A percentile compares a stretch with the other conserved stretches of the same genome.
phyloP scores from a whole-genome alignment of 2,888 invertebrate species.

The Thereva nobilitata region DNA sequence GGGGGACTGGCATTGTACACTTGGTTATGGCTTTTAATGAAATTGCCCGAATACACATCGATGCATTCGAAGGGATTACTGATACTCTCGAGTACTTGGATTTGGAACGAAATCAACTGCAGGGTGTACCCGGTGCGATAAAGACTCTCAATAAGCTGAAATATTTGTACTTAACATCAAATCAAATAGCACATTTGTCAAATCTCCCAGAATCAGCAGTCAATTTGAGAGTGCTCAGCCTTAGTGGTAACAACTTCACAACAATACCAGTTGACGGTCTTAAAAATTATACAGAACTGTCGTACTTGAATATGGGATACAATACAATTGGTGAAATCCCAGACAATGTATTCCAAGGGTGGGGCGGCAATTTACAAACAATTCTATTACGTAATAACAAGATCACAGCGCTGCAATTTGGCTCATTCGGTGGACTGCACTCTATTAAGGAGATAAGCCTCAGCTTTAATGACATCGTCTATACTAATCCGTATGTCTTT shows the following conservation, averaged over 20 bases:
- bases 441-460: slow-evolving; percentile 85
- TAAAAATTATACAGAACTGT: slow-evolving; percentile 71
- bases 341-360: slow-evolving; percentile 75
- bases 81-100: slow-evolving; percentile 79
- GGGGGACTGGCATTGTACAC: slow-evolving; percentile 72
- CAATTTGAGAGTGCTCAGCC: slow-evolving; percentile 74
- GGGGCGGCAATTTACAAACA: slow-evolving; percentile 80
- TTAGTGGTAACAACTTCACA: slow-evolving; percentile 80
- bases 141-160: slow-evolving; percentile 70
- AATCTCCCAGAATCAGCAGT: slow-evolving; percentile 62
- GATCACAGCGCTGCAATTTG: slow-evolving; percentile 72
- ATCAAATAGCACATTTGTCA: slow-evolving; percentile 66
- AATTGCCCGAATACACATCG: slow-evolving; percentile 69
- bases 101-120: slow-evolving; percentile 78
- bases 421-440: slow-evolving; percentile 73
- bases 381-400: slow-evolving; percentile 83
- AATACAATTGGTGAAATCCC: slow-evolving; percentile 80
- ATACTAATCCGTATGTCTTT: slow-evolving; percentile 80
- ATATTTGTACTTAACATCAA: slow-evolving; percentile 82
- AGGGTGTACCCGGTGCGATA: slow-evolving; percentile 71
- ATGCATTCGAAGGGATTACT: slow-evolving; percentile 74
- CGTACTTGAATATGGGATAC: slow-evolving; percentile 88
- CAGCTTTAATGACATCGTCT: slow-evolving; percentile 86
- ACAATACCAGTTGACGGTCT: slow-evolving; percentile 72
- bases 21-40: slow-evolving; percentile 80